These are phyloP conservation scores for Lepeophtheirus nordmannii DNA, from an alignment of 2,888 invertebrate genomes.

Conservation along the genomic window DNA sequence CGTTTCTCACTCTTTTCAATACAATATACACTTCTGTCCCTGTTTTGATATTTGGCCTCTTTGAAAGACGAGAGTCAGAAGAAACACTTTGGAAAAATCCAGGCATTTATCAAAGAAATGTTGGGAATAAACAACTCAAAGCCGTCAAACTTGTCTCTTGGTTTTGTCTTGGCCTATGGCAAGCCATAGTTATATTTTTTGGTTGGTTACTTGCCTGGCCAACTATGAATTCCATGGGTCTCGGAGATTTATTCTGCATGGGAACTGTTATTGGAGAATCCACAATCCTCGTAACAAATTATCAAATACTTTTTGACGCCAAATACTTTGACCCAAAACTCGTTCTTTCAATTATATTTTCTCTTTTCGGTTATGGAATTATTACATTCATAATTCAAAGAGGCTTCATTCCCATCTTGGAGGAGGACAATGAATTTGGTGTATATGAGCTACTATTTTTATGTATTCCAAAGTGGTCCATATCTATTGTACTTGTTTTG, in stretches of 20 bases:
- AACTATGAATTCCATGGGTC: conserved; percentile 27
- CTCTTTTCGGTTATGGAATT: neutral
- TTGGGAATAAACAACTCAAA: conserved; percentile 45
- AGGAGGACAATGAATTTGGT: neutral
- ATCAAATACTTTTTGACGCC: conserved; percentile 47
- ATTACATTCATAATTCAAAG: neutral
- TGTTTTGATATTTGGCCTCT: conserved; percentile 52
- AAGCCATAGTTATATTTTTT: conserved; percentile 47
- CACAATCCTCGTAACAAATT: conserved; percentile 43
- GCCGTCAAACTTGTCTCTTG: conserved; percentile 24
- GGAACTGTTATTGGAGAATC: conserved; percentile 46
- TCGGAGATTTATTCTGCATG: conserved; percentile 37
- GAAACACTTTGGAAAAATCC: conserved; percentile 45
- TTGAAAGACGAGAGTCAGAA: conserved; percentile 53
- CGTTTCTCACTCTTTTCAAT: conserved; percentile 60
- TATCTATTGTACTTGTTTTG: neutral
- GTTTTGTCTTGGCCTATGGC: conserved; percentile 42
- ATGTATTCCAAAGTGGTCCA: neutral
- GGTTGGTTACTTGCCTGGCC: conserved; percentile 35
- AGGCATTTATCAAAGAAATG: conserved; percentile 48
- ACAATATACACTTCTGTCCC: conserved; percentile 58
- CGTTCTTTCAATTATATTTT: neutral
- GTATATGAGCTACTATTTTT: neutral
- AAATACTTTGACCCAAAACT: conserved; percentile 36
- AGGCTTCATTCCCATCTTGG: neutral